phyloP scores from a whole-genome alignment of 2,797 vertebrate species.

The Rhinoraja longicauda region DNA sequence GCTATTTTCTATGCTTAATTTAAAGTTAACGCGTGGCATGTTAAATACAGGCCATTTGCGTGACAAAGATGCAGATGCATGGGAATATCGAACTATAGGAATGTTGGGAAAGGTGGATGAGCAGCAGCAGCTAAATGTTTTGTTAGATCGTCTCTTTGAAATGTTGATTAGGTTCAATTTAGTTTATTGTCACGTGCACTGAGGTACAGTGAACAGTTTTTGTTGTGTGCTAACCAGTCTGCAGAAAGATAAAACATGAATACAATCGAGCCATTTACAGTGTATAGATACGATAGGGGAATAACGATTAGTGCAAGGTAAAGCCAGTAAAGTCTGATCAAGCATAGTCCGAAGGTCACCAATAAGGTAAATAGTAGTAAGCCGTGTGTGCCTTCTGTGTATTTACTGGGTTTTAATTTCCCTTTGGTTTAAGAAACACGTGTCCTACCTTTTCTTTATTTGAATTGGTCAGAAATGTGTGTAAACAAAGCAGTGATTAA shows the following conservation, averaged over 20 bases:
- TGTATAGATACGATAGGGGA: too few species aligned
- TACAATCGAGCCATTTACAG: too few species aligned
- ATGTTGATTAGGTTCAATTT: not conserved
- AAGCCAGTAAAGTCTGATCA: too few species aligned
- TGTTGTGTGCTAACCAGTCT: too few species aligned
- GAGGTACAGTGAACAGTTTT: too few species aligned
- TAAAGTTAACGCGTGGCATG: not conserved
- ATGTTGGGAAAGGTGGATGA: not conserved
- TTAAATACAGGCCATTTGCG: not conserved
- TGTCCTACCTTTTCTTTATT: not conserved
- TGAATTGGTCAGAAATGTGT: too few species aligned
- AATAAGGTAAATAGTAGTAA: too few species aligned
- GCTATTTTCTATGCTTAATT: not conserved
- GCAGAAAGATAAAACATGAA: too few species aligned
- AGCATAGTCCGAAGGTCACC: too few species aligned
- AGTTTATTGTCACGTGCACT: too few species aligned
- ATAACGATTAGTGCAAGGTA: too few species aligned
- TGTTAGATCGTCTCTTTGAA: not conserved
- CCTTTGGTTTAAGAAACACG: not conserved
- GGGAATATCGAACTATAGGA: not conserved
- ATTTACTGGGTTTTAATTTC: not conserved
- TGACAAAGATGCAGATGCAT: not conserved
- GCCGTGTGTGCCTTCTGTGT: not conserved
- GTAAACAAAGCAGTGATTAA: not conserved
- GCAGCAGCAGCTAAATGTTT: not conserved